A percentile compares a stretch with the other conserved stretches of the same genome.
Evolutionary conservation across 2,888 invertebrate species (phyloP).

Genomic region (Apamea monoglypha): DNA sequence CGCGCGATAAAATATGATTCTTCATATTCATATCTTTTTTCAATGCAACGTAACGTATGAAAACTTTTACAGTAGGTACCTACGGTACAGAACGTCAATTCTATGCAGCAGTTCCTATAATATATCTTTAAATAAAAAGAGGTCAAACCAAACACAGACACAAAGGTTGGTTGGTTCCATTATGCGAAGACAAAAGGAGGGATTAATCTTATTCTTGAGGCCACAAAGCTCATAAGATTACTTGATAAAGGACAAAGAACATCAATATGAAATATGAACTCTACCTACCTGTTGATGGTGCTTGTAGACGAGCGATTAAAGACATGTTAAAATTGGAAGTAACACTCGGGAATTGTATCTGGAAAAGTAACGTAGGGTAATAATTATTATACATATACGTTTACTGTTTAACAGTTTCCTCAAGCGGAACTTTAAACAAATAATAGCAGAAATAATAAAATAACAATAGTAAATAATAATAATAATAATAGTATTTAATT

Average conservation of each 20-base stretch:
- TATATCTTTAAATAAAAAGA: slow-evolving; percentile 20
- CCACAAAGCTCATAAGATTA: slow-evolving; percentile 22
- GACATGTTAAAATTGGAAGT: too few species aligned
- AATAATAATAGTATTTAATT: too few species aligned
- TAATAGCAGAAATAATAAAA: too few species aligned
- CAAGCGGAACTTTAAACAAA: too few species aligned
- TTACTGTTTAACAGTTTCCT: too few species aligned
- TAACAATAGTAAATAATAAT: too few species aligned
- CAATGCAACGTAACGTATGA: neutral
- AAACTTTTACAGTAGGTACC: neutral
- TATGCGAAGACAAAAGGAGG: slow-evolving; percentile 33
- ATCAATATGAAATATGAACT: slow-evolving; percentile 28
- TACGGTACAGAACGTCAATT: neutral
- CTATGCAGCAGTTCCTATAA: too few species aligned
- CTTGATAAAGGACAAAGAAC: slow-evolving; percentile 26
- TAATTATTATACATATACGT: neutral
- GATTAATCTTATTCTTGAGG: slow-evolving; percentile 29
- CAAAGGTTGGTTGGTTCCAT: slow-evolving; percentile 34
- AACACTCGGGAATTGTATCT: neutral
- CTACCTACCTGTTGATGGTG: neutral
- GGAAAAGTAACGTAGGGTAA: neutral
- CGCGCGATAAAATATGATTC: neutral
- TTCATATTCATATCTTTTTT: neutral
- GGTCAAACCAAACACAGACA: slow-evolving; percentile 2
- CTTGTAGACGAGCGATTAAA: neutral